phyloP scores from a whole-genome alignment of 1,140 invertebrate species.

The Meloidogyne exigua region DNA sequence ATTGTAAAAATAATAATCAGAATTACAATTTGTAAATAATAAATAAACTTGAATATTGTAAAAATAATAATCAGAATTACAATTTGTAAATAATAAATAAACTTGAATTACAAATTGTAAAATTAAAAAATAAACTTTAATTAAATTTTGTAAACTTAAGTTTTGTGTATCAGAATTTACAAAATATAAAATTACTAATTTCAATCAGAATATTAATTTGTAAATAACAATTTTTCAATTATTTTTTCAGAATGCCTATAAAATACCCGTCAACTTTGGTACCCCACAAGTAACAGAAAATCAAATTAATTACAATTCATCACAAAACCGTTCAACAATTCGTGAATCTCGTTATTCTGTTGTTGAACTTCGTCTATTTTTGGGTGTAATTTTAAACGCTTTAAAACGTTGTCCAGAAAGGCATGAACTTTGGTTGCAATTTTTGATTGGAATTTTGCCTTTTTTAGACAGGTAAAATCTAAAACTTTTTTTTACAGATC shows the following conservation, averaged over 20 bases:
- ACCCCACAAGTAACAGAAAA: conserved; percentile 37
- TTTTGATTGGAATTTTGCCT: conserved; percentile 56
- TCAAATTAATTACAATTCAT: conserved; percentile 56
- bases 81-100: too few species aligned
- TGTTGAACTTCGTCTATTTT: conserved; percentile 78
- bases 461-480: conserved; percentile 49
- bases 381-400: conserved; percentile 77
- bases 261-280: neutral
- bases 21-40: too few species aligned
- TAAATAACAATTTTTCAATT: too few species aligned
- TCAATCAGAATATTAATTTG: too few species aligned
- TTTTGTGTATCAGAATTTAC: neutral
- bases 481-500: conserved; percentile 4
- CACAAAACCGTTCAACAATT: conserved; percentile 54
- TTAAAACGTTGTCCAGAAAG: conserved; percentile 68
- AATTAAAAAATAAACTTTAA: too few species aligned
- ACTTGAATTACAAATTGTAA: too few species aligned
- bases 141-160: too few species aligned
- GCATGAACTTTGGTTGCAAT: conserved; percentile 69
- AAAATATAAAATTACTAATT: too few species aligned
- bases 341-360: conserved; percentile 50
- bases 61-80: too few species aligned
- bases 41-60: too few species aligned
- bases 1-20: too few species aligned
- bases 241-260: conserved; percentile 1